Evolutionary conservation across 2,888 invertebrate genomes (phyloP), one percentile per base, ranked within the genome.

Genomic region (Cheilosia impressa): DNA sequence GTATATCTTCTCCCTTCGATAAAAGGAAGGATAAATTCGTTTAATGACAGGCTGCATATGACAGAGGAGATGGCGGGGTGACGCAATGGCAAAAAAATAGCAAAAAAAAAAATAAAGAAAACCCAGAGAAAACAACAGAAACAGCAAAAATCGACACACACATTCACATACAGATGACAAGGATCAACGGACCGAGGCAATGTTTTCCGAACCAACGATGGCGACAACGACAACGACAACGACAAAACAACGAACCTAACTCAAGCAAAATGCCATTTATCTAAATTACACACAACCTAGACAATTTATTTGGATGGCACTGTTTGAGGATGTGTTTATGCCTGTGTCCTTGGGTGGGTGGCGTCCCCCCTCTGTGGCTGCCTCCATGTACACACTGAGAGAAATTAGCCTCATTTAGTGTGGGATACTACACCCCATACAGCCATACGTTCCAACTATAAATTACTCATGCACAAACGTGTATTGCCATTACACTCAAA

Each of bases 261-360:
- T 73, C 77, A 72, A 73, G 68, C 62, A 45, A 78, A 78, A 73
- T 47, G 69, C 73, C 79, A 84, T 84, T 79, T 84, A 84, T 79
- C 83, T 84, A 84, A 84, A 84, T 84, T 84, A 84, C 83, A 84
- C 83, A 79, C 79, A 79, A 79, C 73, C 79, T 58, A 84, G 79
- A 79, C 79, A 69, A 84, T 84, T 84, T 79, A 79, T 84, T 79
- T 73, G 69, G 83, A 79, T 84, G 69, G 69, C 65, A 75, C 78
- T 78, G 71, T 82, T 68, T 72, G 55, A 72, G 62, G 66, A 68
- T 72, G 66, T 82, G 77, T 76, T 82, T 71, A 82, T 71, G 60
- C 47, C 65, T 41, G 38, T 10, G 13, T 47, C 7, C 15, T 19
- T 24, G 27, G 22, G 17, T 43, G 13, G 31, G 38, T 15, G 24